Evolutionary conservation across 2,888 invertebrate genomes (phyloP).

Genomic region (Plebejus anna): DNA sequence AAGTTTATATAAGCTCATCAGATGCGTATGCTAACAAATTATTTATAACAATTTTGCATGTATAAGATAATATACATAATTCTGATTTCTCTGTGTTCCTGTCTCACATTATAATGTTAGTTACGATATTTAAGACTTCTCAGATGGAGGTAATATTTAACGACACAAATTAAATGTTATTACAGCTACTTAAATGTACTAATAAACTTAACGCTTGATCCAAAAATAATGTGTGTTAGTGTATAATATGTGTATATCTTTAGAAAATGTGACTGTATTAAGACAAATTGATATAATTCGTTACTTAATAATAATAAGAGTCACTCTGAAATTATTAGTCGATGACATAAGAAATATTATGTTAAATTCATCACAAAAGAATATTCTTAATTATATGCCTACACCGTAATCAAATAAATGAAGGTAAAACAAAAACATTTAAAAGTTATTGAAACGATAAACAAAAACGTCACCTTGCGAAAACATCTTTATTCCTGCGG

Average conservation of each 20-base stretch:
- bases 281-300: too few species aligned
- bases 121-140: not conserved
- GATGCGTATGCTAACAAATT: too few species aligned
- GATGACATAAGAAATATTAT: too few species aligned
- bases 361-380: not conserved
- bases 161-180: conserved; percentile 3
- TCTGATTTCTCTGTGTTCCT: too few species aligned
- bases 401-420: not conserved
- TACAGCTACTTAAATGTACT: not conserved
- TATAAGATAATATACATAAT: too few species aligned
- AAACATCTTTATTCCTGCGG: conserved; percentile 16
- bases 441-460: not conserved
- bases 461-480: conserved; percentile 2
- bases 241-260: too few species aligned
- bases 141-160: not conserved
- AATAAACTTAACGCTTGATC: not conserved
- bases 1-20: not conserved
- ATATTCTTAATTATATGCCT: not conserved
- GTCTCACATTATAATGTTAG: not conserved
- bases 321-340: too few species aligned
- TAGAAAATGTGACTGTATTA: too few species aligned
- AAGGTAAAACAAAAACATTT: not conserved
- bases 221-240: too few species aligned
- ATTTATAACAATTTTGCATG: too few species aligned
- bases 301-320: too few species aligned